Conservation (phyloP, 2,797 vertebrate genomes). For the Prunella strophiata region DNA sequence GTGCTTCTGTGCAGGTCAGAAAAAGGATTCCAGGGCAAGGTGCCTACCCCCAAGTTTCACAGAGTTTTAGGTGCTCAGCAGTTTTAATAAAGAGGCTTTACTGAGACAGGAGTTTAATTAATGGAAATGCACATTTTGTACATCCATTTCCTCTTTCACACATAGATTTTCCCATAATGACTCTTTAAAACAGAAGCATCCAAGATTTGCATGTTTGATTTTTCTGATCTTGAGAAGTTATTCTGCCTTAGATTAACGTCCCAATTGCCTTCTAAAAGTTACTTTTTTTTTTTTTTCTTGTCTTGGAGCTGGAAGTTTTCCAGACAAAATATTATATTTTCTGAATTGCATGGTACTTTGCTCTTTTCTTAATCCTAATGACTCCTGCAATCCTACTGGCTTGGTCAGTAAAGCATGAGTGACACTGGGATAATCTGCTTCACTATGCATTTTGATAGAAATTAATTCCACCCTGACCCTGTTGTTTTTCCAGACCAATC, state of each 20-base stretch:
- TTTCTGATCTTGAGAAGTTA: background rate
- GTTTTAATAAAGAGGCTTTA: background rate
- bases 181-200: background rate
- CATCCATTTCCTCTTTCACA: background rate
- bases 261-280: background rate
- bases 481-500: conserved; percentile 3
- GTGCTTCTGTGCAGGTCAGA: background rate
- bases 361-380: background rate
- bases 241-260: background rate
- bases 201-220: background rate
- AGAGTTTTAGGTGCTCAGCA: background rate
- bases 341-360: background rate
- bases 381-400: background rate
- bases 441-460: background rate
- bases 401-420: background rate
- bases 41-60: background rate
- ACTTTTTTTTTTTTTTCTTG: background rate
- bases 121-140: background rate
- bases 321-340: background rate
- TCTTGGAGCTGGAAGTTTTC: background rate
- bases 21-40: background rate
- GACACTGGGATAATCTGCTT: background rate
- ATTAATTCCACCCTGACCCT: background rate
- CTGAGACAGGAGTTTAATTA: background rate
- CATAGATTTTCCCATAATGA: background rate